Conservation (phyloP, 1,140 invertebrate genomes). For the Diplogasteroides magnus region DNA sequence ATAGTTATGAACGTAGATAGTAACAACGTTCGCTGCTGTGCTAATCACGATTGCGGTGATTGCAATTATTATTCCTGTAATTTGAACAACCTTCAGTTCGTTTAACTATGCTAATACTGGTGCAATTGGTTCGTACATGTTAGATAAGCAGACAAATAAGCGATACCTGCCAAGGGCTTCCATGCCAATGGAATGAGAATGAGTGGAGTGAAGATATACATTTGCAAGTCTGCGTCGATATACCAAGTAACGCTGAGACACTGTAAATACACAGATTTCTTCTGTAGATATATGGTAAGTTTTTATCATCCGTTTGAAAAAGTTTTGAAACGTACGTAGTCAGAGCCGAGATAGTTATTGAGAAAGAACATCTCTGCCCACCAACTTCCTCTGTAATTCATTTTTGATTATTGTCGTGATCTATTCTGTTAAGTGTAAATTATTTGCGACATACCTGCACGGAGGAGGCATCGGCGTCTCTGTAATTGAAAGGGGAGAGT, state of each 20-base stretch:
- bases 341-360: constrained; percentile 22
- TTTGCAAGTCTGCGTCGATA: neutral
- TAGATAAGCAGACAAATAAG: too few species aligned
- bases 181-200: neutral
- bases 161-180: neutral
- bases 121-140: too few species aligned
- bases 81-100: too few species aligned
- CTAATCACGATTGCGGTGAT: neutral
- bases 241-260: neutral
- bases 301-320: too few species aligned
- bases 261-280: neutral
- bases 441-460: too few species aligned
- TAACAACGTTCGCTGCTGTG: neutral
- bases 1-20: neutral
- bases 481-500: too few species aligned
- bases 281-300: too few species aligned
- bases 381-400: constrained; percentile 20
- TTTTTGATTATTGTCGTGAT: neutral
- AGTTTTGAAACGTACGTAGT: too few species aligned
- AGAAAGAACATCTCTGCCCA: constrained; percentile 27
- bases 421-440: too few species aligned
- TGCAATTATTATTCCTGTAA: too few species aligned
- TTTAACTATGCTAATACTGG: too few species aligned
- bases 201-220: constrained; percentile 1
- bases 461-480: too few species aligned